Conservation (phyloP, 2,888 invertebrate species). For the Boloria euphrosyne region DNA sequence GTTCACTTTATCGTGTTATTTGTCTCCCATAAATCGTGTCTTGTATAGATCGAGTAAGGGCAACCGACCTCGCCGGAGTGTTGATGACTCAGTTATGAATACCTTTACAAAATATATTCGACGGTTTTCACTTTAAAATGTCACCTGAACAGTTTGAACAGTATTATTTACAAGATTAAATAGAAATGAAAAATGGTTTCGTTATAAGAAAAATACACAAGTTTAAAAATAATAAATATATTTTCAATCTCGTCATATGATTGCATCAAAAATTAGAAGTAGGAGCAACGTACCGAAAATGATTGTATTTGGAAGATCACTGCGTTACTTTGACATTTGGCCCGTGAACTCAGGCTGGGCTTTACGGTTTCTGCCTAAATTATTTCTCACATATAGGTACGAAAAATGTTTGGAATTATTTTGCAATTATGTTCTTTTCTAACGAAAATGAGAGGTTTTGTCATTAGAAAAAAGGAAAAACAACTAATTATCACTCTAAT, state of each 20-base stretch:
- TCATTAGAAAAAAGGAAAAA: too few species aligned
- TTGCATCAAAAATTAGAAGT: conserved; percentile 42
- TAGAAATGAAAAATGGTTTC: background rate
- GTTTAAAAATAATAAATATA: background rate
- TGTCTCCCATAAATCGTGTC: conserved; percentile 28
- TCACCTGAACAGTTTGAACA: background rate
- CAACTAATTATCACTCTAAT: too few species aligned
- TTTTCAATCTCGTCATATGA: conserved; percentile 27
- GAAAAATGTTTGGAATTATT: conserved; percentile 18
- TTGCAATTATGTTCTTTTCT: background rate
- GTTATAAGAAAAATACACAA: background rate
- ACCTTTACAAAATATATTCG: conserved; percentile 17
- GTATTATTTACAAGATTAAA: background rate
- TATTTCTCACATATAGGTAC: conserved; percentile 19
- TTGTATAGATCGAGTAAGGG: conserved; percentile 36
- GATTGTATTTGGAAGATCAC: conserved; percentile 46
- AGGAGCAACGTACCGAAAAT: conserved; percentile 48
- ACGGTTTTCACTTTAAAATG: conserved; percentile 9
- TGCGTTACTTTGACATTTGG: conserved; percentile 43
- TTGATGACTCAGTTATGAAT: conserved; percentile 38
- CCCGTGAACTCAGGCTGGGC: conserved; percentile 32
- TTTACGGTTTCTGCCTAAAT: conserved; percentile 28
- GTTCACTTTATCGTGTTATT: conserved; percentile 35
- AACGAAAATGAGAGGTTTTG: too few species aligned
- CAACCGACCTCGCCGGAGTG: conserved; percentile 30